These are phyloP conservation scores for Perithous albicinctus DNA, from an alignment of 2,888 invertebrate species.

Conservation along the genomic window DNA sequence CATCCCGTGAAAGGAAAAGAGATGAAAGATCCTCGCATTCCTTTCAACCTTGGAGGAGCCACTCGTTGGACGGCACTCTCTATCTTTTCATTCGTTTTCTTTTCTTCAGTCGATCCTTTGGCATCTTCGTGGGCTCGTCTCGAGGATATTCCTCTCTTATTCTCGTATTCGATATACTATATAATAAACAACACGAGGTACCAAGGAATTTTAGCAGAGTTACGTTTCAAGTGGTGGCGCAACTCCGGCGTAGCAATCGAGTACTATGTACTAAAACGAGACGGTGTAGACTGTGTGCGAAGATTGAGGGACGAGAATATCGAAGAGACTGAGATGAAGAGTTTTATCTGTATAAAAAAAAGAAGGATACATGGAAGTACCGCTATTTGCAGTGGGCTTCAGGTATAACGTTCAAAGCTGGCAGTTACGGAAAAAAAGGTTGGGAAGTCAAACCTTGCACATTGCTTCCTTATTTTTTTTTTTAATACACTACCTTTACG, in stretches of 20 bases:
- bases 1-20: constrained; percentile 32
- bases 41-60: constrained; percentile 53
- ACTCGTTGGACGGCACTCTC: constrained; percentile 30
- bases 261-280: neutral
- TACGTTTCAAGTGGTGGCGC: constrained; percentile 41
- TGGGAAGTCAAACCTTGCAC: too few species aligned
- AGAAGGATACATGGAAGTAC: neutral
- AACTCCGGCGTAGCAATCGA: neutral
- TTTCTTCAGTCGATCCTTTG: constrained; percentile 41
- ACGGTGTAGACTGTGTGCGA: neutral
- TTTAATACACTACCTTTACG: too few species aligned
- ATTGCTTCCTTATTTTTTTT: too few species aligned
- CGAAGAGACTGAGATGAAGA: constrained; percentile 18
- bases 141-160: constrained; percentile 39
- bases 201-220: constrained; percentile 50
- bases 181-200: constrained; percentile 47
- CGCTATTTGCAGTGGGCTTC: neutral
- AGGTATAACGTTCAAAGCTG: neutral
- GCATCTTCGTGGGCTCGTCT: constrained; percentile 23
- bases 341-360: constrained; percentile 11
- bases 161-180: constrained; percentile 32
- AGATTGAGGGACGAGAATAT: constrained; percentile 26
- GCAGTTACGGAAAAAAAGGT: neutral
- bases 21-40: constrained; percentile 54
- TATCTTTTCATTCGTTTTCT: constrained; percentile 45